Evolutionary conservation across 2,888 invertebrate genomes (phyloP), one percentile per base, ranked within the genome.

Genomic region (Galerucella calmariensis): DNA sequence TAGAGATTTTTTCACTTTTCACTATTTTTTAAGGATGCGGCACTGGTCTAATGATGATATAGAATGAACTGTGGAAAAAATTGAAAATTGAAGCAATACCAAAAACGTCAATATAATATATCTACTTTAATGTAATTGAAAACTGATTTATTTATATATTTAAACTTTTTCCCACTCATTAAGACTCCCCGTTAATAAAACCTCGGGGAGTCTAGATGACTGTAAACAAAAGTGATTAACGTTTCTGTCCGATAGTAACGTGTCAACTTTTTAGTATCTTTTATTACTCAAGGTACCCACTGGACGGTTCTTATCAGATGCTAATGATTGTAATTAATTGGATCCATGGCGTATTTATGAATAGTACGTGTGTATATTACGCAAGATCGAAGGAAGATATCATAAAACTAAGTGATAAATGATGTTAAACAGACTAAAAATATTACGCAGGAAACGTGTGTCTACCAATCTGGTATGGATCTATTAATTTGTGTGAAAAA

Each of bases 281-380:
- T 56, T 56, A 20, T 56, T 16, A 20, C 20, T 10, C 20, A 20
- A 16, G 56, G 12, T 16, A n/a, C 9, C 5, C 16, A 9, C 14
- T 16, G 53, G 9, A 53, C 56, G 8, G 20, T 56, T 56, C 20
- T 56, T 56, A 56, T 56, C 16, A 20, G 56, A 56, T 0, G 16
- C 20, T 56, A 16, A 16, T 56, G 10, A 56, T 56, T 56, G 16
- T 56, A 56, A 56, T 56, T 56, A 56, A 56, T 56, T 10, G 16
- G 16, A 10, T 56, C 11, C 16, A 10, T 20, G 16, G 10, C 10
- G 8, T 56, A 56, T 56, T 16, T 56, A 16, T 20, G 56, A 56
- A 16, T 56, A 56, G 56, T 56, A 56, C 10, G 56, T 56, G 56
- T 56, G 20, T 56, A 56, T 56, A 51, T 56, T 56, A 56, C 16